Base-by-base conservation (phyloP, 1,140 invertebrate genomes). In the Bombus sibiricus region DNA sequence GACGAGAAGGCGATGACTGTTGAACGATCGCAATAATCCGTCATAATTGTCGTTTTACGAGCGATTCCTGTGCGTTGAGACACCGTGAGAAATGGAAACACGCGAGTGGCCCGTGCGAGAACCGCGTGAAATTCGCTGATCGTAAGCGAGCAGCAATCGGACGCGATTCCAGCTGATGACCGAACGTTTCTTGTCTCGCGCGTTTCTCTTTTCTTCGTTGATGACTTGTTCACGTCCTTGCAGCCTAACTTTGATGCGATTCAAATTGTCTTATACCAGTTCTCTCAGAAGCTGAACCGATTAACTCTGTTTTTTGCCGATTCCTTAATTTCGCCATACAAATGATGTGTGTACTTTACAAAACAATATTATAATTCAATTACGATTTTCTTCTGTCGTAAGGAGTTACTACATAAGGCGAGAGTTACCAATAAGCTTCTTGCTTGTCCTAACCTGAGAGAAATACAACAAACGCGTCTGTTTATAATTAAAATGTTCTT, bases 51-150 rank as follows among this genome's bases (percentile, higher is more conserved):
- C 39, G 41, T 41, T 74, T 74, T 53, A 47, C 72, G 41, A 74
- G n/a, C 8, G 72, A 74, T 68, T 68, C 66, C 6, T 10, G 62
- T 9, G 32, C 66, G 66, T 22, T 9, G 62, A 68, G 66, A 22
- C 66, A 68, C 32, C 66, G 66, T 68, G 66, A 34, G 32, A 25
- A 74, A 74, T 74, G 41, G 41, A 74, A 74, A 74, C 41, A 69
- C 34, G 68, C 66, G 62, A 66, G 62, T 66, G 62, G 62, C 62
- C 62, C 62, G 62, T 66, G 62, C 62, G n/a, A 15, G 62, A 32
- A 32, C 62, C 62, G n/a, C 66, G 66, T 68, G 66, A 68, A 68
- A 68, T 68, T 68, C 66, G 66, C 32, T 34, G 32, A 3, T 68
- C 32, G 32, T 22, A 9, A 34, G 66, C 32, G 15, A 34, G 32